phyloP scores from a whole-genome alignment of 2,797 vertebrate species.

The Micromesistius poutassou region DNA sequence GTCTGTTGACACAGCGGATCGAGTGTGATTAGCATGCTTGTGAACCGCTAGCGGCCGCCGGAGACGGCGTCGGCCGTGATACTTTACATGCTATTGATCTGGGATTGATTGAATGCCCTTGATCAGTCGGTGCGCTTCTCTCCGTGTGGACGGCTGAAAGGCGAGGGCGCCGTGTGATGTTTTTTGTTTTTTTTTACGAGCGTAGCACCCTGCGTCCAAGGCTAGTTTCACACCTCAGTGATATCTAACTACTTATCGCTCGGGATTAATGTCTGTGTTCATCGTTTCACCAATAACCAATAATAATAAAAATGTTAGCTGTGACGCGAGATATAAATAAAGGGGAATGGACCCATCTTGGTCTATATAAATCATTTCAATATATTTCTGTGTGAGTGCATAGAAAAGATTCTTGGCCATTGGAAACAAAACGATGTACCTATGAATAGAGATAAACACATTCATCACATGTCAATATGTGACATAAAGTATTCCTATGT shows the following conservation, averaged over 20 bases:
- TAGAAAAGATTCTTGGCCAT: neutral
- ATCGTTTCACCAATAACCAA: neutral
- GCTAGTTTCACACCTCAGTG: neutral
- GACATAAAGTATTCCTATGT: neutral
- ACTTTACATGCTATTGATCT: slow-evolving; percentile 38
- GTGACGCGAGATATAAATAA: too few relatives aligned
- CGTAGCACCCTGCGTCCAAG: neutral
- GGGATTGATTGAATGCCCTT: slow-evolving; percentile 39
- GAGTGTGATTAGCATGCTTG: slow-evolving; percentile 37
- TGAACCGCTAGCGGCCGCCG: slow-evolving; percentile 44
- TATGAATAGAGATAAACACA: neutral
- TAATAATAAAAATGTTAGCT: too few relatives aligned
- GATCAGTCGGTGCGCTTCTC: slow-evolving; percentile 36
- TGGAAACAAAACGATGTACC: neutral
- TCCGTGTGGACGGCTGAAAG: slow-evolving; percentile 35
- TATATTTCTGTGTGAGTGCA: neutral
- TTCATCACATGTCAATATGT: neutral
- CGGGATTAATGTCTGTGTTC: neutral
- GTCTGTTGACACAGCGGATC: neutral
- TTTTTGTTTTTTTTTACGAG: too few relatives aligned
- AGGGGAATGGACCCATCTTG: too few relatives aligned
- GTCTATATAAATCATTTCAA: too few relatives aligned
- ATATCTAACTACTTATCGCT: neutral
- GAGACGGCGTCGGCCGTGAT: slow-evolving; percentile 24
- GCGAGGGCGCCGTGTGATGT: neutral